phyloP scores from a whole-genome alignment of 2,888 invertebrate species.

The Venustoraphidia nigricollis region DNA sequence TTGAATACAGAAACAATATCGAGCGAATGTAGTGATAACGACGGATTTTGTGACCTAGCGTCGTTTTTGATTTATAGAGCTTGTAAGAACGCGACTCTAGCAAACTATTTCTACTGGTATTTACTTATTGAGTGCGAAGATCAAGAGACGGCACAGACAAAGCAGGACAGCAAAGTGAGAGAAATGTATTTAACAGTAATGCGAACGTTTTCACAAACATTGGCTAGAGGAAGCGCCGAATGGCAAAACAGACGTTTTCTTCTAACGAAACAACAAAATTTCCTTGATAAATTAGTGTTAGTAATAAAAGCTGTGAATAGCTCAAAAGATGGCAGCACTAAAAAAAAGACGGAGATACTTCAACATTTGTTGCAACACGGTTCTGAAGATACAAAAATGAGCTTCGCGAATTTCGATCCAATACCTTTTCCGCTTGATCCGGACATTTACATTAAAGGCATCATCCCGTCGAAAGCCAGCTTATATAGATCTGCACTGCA shows the following conservation, averaged over 20 bases:
- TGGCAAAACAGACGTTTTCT: slow-evolving; percentile 61
- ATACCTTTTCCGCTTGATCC: slow-evolving; percentile 93
- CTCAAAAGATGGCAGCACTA: slow-evolving; percentile 79
- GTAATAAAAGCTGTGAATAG: slow-evolving; percentile 70
- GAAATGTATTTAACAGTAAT: slow-evolving; percentile 85
- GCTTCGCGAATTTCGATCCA: slow-evolving; percentile 81
- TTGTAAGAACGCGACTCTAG: slow-evolving; percentile 73
- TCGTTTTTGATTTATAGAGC: slow-evolving; percentile 84
- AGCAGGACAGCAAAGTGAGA: slow-evolving; percentile 53
- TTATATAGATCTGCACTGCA: slow-evolving; percentile 93
- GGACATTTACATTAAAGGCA: slow-evolving; percentile 71
- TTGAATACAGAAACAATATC: slow-evolving; percentile 33
- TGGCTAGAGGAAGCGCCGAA: slow-evolving; percentile 51
- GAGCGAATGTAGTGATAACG: slow-evolving; percentile 27
- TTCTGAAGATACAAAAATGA: slow-evolving; percentile 64
- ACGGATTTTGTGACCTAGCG: slow-evolving; percentile 53
- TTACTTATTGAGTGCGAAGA: slow-evolving; percentile 88
- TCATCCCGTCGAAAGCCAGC: slow-evolving; percentile 76
- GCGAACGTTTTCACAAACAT: slow-evolving; percentile 63
- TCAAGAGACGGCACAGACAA: slow-evolving; percentile 45
- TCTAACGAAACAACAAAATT: slow-evolving; percentile 72
- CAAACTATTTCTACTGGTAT: slow-evolving; percentile 98
- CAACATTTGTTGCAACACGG: slow-evolving; percentile 64
- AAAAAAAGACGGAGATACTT: slow-evolving; percentile 80
- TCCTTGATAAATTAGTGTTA: slow-evolving; percentile 80